Evolutionary conservation across 2,888 invertebrate genomes (phyloP).

Genomic region (Lordiphosa andalusiaca): DNA sequence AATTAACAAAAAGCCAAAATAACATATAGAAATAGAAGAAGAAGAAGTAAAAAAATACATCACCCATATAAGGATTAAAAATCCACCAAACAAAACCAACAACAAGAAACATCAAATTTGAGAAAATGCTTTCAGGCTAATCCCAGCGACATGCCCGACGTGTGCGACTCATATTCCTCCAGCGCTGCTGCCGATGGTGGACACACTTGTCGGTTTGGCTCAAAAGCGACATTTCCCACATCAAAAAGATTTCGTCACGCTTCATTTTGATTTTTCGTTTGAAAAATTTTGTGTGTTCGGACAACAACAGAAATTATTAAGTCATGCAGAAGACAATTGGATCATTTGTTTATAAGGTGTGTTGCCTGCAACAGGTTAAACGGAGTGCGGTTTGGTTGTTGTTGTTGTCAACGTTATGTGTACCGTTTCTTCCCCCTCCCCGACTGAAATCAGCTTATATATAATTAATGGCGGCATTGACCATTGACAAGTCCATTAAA

Average conservation of each 20-base stretch:
- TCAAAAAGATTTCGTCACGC: slow-evolving; percentile 77
- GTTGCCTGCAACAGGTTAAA: slow-evolving; percentile 63
- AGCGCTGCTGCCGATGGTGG: slow-evolving; percentile 51
- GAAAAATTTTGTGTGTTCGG: slow-evolving; percentile 56
- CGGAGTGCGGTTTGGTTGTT: slow-evolving; percentile 21
- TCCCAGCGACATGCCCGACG: slow-evolving; percentile 68
- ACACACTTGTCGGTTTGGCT: slow-evolving; percentile 73
- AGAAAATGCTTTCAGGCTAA: slow-evolving; percentile 75
- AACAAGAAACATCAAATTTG: slow-evolving; percentile 31
- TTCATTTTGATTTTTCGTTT: slow-evolving; percentile 49
- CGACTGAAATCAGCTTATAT: slow-evolving; percentile 70
- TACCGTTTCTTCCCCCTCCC: no score
- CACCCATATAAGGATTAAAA: slow-evolving; percentile 23
- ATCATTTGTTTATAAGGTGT: slow-evolving; percentile 62
- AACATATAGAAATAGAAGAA: slow-evolving; percentile 54
- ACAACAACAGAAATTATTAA: slow-evolving; percentile 56
- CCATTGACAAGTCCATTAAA: slow-evolving; percentile 78
- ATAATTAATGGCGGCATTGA: slow-evolving; percentile 76
- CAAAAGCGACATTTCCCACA: slow-evolving; percentile 76
- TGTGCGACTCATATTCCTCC: slow-evolving; percentile 57
- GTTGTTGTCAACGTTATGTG: slow-evolving; percentile 24
- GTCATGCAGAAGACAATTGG: slow-evolving; percentile 75
- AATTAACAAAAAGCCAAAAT: slow-evolving; percentile 70
- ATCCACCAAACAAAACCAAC: slow-evolving; percentile 35
- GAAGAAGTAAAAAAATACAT: no score